Evolutionary conservation across 2,888 invertebrate species (phyloP).

Genomic region (Callyntrura sp.): DNA sequence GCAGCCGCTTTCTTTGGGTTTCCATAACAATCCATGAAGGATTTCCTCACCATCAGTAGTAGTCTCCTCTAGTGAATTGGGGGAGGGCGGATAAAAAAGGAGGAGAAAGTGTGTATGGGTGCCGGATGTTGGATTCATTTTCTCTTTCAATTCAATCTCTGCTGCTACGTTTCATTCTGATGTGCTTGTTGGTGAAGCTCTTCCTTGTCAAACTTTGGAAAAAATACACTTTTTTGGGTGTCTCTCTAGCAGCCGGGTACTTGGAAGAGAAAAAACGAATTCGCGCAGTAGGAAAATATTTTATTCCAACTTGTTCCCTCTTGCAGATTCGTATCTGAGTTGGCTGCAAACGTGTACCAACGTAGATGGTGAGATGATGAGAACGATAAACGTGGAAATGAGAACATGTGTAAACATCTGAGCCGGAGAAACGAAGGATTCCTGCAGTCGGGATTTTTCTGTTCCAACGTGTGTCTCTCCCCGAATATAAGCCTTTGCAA

Average conservation of each 20-base stretch:
- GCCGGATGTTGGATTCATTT: conserved; percentile 66
- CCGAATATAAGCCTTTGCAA: not conserved
- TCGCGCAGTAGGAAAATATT: no score
- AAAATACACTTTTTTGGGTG: not conserved
- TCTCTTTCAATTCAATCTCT: conserved; percentile 3
- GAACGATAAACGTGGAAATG: conserved; percentile 60
- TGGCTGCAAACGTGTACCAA: no score
- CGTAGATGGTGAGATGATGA: no score
- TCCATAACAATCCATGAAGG: no score
- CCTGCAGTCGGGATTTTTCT: not conserved
- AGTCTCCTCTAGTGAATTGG: no score
- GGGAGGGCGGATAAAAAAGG: not conserved
- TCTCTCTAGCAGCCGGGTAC: conserved; percentile 4
- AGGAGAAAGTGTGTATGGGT: conserved; percentile 31
- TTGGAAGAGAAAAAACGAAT: not conserved
- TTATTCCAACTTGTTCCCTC: conserved; percentile 50
- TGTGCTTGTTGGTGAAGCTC: conserved; percentile 11
- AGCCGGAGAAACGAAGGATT: no score
- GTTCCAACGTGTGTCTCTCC: conserved; percentile 10
- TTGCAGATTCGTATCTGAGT: no score
- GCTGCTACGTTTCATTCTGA: no score
- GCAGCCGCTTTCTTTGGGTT: no score
- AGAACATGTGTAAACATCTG: conserved; percentile 59
- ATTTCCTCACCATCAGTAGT: no score
- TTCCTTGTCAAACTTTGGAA: not conserved